Base-by-base conservation (phyloP, 1,140 invertebrate genomes). In the Drosophila kikkawai region DNA sequence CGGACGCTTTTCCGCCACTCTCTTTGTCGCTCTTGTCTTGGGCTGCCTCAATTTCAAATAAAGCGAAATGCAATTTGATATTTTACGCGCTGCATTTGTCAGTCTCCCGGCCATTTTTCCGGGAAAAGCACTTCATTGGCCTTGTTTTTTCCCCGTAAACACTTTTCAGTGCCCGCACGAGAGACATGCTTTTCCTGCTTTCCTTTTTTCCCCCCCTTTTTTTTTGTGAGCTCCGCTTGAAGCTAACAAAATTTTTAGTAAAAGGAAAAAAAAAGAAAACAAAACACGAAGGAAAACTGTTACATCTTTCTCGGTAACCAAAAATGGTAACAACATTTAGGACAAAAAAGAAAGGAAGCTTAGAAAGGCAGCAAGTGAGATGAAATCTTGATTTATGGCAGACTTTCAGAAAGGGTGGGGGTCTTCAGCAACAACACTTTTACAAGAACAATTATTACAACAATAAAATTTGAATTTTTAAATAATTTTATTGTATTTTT, bases 21-120 rank as follows among this genome's bases (percentile, higher is more conserved):
- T 37, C 22, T 22, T 2, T 22, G 19, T 19, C 19, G 19, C 22
- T 22, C 42, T 44, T 73, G 45, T 44, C 61, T 56, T 71, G 60
- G 47, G n/a, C n/a, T 59, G 69, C 67, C 67, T 73, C 67, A 34
- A 73, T 71, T 74, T 73, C 68, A 82, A 87, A 87, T 82, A 67
- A 79, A 80, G 63, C 60, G 67, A 88, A 83, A 77, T 86, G 70
- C 83, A 87, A 88, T 87, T 87, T 87, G 75, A 88, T 80, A 87
- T 87, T 74, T 88, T 83, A 80, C 84, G 84, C 83, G 70, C 66
- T 77, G 64, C 71, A 80, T 78, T 66, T 58, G 59, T 78, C 63
- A 69, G 45, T 51, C 63, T 15, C 42, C 13, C 26, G 41, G 51
- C 67, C 51, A 57, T 36, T 59, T 71, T 41, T 32, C 42, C 61